phyloP scores from a whole-genome alignment of 2,888 invertebrate species.

The Eupithecia centaureata region DNA sequence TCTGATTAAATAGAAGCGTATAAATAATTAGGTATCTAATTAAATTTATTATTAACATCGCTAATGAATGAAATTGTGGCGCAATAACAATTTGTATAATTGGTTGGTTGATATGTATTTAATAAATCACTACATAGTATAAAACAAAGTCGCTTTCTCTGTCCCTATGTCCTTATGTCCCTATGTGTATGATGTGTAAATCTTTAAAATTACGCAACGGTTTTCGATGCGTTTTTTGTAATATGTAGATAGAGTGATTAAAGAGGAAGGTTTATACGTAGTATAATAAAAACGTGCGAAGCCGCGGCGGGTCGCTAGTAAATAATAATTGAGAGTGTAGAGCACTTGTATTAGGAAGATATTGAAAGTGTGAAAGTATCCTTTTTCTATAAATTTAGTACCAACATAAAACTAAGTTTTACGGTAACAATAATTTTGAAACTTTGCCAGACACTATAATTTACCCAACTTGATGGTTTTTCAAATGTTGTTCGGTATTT shows the following conservation, averaged over 20 bases:
- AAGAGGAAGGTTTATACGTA: neutral
- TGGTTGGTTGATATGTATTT: no score
- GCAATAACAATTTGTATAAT: neutral
- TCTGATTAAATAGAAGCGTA: neutral
- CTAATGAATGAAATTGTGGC: neutral
- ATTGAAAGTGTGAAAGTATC: neutral
- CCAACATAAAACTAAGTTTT: neutral
- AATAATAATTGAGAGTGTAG: neutral
- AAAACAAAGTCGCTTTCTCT: no score
- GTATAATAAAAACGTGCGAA: no score
- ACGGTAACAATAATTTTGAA: slow-evolving; percentile 17
- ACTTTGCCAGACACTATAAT: slow-evolving; percentile 12
- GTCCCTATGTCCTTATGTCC: no score
- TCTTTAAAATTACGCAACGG: no score
- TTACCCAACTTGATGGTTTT: neutral
- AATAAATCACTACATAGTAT: no score
- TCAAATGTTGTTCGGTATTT: neutral
- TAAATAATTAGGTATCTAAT: neutral
- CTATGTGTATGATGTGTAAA: no score
- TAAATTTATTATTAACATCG: neutral
- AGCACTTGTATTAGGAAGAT: neutral
- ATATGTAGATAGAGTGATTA: no score
- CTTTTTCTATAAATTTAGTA: neutral
- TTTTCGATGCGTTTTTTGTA: no score
- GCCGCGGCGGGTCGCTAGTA: no score